Evolutionary conservation across 1,140 invertebrate genomes (phyloP), one percentile per base, ranked within the genome.

Genomic region (Tyrophagus putrescentiae): DNA sequence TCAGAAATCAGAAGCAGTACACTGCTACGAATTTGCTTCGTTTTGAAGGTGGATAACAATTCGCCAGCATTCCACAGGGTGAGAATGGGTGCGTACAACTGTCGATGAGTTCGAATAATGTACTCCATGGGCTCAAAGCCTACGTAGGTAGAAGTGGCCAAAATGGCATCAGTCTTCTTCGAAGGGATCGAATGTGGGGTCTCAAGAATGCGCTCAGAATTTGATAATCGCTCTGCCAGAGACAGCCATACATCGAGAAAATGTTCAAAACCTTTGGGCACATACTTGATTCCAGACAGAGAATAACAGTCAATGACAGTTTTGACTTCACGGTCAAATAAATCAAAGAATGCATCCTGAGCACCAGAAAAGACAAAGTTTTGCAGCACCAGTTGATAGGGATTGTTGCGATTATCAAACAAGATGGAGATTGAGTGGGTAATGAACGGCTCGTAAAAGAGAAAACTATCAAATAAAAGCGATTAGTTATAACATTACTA

Each of bases 71-170:
- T 48, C 45, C 45, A 48, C 7, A 48, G 21, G 7, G 23, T 48
- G 21, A 7, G 23, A 7, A 48, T 48, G 7, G 21, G 21, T 7
- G 31, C 7, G 31, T 25, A 48, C 7, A 29, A 7, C 7, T 48
- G 23, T 6, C 45, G 45, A 21, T 48, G 45, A 29, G 31, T 29
- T 25, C 7, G 45, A 48, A 48, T 48, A 7, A 48, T 7, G 31
- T 7, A 48, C 18, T 48, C 45, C 45, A 48, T 48, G 13, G 45
- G 21, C 18, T 48, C 45, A 48, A 48, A 48, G 36, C 36, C 36
- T 21, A 39, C 36, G 21, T 39, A 39, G 36, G 36, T 39, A 13
- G 36, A 39, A 39, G 13, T 39, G 36, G 36, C 36, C 36, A 39
- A 21, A 13, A 39, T 39, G 13, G 36, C 36, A 39, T 39, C 36